Evolutionary conservation across 2,888 invertebrate genomes (phyloP).

Genomic region (Mythimna lalbum): DNA sequence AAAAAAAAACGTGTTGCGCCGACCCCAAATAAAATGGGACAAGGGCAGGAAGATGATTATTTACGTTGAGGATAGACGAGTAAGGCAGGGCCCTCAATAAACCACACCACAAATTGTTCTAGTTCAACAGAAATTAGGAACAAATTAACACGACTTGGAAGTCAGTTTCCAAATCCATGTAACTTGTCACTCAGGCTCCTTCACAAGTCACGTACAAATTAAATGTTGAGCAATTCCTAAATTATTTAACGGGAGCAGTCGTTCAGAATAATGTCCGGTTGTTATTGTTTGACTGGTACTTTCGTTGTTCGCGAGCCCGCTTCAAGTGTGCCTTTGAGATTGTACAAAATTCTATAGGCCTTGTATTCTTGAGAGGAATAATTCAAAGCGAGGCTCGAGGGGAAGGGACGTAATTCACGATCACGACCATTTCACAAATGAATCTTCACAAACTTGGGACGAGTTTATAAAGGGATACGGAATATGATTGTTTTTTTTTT

Average conservation of each 20-base stretch:
- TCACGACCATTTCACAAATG: constrained; percentile 63
- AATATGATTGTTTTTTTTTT: constrained; percentile 62
- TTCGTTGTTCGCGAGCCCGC: constrained; percentile 56
- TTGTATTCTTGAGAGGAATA: constrained; percentile 60
- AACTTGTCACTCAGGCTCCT: constrained; percentile 33
- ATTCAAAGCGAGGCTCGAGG: constrained; percentile 48
- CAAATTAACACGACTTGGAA: not conserved
- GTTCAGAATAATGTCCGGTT: constrained; percentile 71
- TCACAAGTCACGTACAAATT: constrained; percentile 38
- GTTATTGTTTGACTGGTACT: constrained; percentile 71
- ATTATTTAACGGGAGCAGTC: constrained; percentile 72
- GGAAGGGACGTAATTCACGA: constrained; percentile 54
- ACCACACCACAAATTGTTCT: not conserved
- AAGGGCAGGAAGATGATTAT: too few relatives aligned
- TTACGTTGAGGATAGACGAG: too few relatives aligned
- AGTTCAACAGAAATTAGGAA: not conserved
- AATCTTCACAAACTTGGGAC: constrained; percentile 60
- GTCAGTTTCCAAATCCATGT: constrained; percentile 12
- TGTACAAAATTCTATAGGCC: constrained; percentile 58
- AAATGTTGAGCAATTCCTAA: constrained; percentile 69
- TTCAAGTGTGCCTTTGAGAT: constrained; percentile 60
- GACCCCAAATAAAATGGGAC: too few relatives aligned
- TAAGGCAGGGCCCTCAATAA: too few relatives aligned
- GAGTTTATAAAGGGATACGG: constrained; percentile 66
- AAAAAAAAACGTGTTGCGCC: too few relatives aligned